Base-by-base conservation (phyloP, 2,113 vertebrate genomes). In the Rafetus swinhoei region DNA sequence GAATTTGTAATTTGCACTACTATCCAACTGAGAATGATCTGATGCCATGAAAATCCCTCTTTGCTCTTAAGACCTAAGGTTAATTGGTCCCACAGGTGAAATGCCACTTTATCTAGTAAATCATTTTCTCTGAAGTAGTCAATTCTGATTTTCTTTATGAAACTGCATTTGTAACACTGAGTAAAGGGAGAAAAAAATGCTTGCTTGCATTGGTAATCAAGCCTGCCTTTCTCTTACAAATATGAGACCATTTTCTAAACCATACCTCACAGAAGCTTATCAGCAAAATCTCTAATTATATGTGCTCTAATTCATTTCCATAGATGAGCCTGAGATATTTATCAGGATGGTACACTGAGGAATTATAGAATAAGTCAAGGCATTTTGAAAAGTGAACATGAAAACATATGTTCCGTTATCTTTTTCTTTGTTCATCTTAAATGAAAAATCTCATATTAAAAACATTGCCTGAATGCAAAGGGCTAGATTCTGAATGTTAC, bases 1-100 rank as follows among this genome's bases (percentile, higher is more conserved):
- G 92, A 91, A 95, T 93, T 89, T 86, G 12, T 86, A 90, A 87
- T 93, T 92, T 93, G 25, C 79, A 92, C 45, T 90, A 91, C 2
- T 25, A 69, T 87, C 25, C 81, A 90, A 88, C n/a, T 85, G 50
- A 21, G 69, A 94, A 90, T 85, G 16, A 90, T 85, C 95, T 93
- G 83, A 83, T 50, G 77, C 57, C 35, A 88, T 90, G 82, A 29
- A 81, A 59, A 62, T 62, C 5, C 18, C 27, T 50, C 10, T 10
- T 84, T 92, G 87, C 91, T 81, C 85, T 72, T 29, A 62, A 22
- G 80, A 92, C 83, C 84, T 57, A 91, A 59, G 5, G 74, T 84
- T 94, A 96, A 89, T 88, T 82, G 1, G 15, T 92, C 55, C 11
- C n/a, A 74, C 50, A 60, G 35, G 39, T n/a, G 52, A 84, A 39